Percentiles rank a stretch among this genome's conserved stretches.
These are phyloP conservation scores for Drosophila meridionalis DNA, from an alignment of 2,888 invertebrate species.

Conservation along the genomic window DNA sequence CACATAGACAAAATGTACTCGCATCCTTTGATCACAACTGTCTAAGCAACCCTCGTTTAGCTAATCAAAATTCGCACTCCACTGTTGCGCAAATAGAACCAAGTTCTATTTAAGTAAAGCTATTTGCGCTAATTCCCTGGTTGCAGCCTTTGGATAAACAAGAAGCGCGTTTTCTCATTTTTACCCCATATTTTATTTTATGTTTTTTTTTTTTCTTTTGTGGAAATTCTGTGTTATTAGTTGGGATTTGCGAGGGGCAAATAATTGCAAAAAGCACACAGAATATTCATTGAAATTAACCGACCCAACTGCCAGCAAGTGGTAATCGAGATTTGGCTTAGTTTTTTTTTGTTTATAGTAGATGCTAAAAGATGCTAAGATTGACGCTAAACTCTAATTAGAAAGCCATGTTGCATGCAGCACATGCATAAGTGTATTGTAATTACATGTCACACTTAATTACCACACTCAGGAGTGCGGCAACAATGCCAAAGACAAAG, in stretches of 20 bases:
- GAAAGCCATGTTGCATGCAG: slow-evolving; percentile 71
- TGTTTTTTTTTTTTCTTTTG: background rate
- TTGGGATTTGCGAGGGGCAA: slow-evolving; percentile 49
- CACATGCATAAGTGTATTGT: slow-evolving; percentile 79
- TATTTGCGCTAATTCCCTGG: slow-evolving; percentile 26
- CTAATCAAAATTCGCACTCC: slow-evolving; percentile 26
- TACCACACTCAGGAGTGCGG: slow-evolving; percentile 62
- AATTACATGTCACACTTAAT: slow-evolving; percentile 81
- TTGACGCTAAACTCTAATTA: slow-evolving; percentile 76
- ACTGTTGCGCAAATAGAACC: slow-evolving; percentile 24
- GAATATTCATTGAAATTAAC: slow-evolving; percentile 74
- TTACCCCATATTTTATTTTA: background rate
- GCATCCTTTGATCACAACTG: background rate
- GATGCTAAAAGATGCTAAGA: slow-evolving; percentile 35
- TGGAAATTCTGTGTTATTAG: slow-evolving; percentile 30
- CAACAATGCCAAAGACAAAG: slow-evolving; percentile 34
- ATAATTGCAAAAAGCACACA: slow-evolving; percentile 65
- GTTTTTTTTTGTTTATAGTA: slow-evolving; percentile 19
- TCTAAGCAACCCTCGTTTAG: background rate
- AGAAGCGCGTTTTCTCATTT: background rate
- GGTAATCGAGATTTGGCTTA: slow-evolving; percentile 24
- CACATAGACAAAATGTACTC: background rate
- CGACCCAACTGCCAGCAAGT: slow-evolving; percentile 15
- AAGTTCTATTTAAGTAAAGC: slow-evolving; percentile 26
- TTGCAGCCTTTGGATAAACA: slow-evolving; percentile 31